Conservation (phyloP, 2,888 invertebrate species). For the Carterocephalus palaemon region DNA sequence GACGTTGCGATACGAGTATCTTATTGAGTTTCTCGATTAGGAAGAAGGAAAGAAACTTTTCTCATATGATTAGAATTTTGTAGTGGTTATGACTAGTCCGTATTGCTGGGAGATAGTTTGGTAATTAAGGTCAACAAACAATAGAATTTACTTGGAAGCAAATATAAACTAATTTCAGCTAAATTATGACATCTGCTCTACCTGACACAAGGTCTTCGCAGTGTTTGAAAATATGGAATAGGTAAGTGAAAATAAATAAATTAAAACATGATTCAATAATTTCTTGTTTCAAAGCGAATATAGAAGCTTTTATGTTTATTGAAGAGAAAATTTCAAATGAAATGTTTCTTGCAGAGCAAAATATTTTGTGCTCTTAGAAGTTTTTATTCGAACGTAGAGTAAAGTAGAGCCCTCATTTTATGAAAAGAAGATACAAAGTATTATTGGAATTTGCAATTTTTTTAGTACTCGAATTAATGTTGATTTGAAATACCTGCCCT, state of each 20-base stretch:
- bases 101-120: too few species aligned
- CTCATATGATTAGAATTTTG: too few species aligned
- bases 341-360: constrained; percentile 47
- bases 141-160: too few species aligned
- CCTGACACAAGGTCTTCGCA: constrained; percentile 56
- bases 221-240: too few species aligned
- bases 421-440: constrained; percentile 23
- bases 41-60: too few species aligned
- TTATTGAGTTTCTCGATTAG: constrained; percentile 2
- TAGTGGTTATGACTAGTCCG: too few species aligned
- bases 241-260: too few species aligned
- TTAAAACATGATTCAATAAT: constrained; percentile 54
- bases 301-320: constrained; percentile 49
- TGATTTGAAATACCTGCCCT: too few species aligned
- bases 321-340: constrained; percentile 48
- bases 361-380: constrained; percentile 39
- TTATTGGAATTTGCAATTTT: too few species aligned
- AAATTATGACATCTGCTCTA: constrained; percentile 44
- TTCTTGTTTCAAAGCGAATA: constrained; percentile 41
- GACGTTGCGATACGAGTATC: constrained; percentile 1
- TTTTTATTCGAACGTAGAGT: constrained; percentile 40
- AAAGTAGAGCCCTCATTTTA: constrained; percentile 28
- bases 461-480: too few species aligned
- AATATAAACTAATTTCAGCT: too few species aligned
- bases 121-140: too few species aligned